Conservation (phyloP, 2,113 vertebrate genomes). For the Pampusana beccarii region DNA sequence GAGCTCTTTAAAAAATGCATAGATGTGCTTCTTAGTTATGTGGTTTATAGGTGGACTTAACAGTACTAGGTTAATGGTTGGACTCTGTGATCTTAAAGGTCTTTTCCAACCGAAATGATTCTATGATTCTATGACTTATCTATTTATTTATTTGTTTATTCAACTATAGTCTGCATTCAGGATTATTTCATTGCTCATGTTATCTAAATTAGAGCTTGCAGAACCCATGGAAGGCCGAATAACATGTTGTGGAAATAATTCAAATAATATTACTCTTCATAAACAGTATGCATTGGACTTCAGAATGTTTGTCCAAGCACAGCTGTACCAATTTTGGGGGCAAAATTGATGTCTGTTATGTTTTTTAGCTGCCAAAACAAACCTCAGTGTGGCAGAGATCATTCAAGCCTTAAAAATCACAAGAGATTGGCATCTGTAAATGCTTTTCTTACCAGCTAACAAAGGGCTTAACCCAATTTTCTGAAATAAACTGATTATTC, state of each 20-base stretch:
- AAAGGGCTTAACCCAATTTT: neutral
- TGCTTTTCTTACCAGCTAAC: neutral
- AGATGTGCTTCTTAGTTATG: too few relatives aligned
- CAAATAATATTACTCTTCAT: neutral
- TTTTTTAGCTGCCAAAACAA: neutral
- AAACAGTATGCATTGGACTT: neutral
- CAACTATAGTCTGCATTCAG: neutral
- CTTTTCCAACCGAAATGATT: too few relatives aligned
- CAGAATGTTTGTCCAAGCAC: neutral
- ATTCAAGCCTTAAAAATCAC: neutral
- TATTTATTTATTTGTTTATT: neutral
- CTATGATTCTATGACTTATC: neutral
- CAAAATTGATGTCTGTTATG: neutral
- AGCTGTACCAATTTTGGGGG: fast-evolving
- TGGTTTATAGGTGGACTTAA: too few relatives aligned
- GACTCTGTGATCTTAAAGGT: too few relatives aligned
- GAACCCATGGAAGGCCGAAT: neutral
- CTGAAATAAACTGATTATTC: neutral
- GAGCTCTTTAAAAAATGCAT: too few relatives aligned
- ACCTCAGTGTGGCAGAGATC: neutral
- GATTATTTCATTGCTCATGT: neutral
- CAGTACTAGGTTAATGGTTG: too few relatives aligned
- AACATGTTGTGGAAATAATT: neutral
- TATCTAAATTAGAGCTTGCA: neutral
- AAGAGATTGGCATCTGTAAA: neutral